A percentile compares a stretch with the other conserved stretches of the same genome.
phyloP scores from a whole-genome alignment of 2,113 vertebrate genomes.

The Anser brachyrhynchus region DNA sequence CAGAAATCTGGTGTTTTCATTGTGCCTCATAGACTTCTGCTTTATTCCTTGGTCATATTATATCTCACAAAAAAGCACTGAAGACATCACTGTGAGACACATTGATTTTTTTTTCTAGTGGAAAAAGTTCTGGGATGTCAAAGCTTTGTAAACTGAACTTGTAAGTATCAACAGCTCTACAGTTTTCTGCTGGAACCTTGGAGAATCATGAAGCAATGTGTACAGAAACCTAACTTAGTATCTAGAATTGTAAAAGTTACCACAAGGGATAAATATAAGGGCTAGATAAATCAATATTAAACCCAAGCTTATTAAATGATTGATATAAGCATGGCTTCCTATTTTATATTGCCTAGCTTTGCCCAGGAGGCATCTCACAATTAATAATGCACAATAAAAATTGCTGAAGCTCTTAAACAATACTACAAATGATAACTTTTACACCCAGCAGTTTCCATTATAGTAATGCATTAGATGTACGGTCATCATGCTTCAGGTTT shows the following conservation, averaged over 20 bases:
- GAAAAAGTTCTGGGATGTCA: background rate
- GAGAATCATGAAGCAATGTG: background rate
- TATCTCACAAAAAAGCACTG: background rate
- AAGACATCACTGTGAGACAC: background rate
- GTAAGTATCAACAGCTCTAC: background rate
- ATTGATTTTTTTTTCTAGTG: background rate
- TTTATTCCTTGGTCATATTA: no score
- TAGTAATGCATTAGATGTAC: background rate
- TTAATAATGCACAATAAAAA: conserved; percentile 38
- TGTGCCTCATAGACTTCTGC: no score
- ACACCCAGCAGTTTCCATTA: background rate
- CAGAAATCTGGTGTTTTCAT: background rate
- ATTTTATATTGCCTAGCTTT: background rate
- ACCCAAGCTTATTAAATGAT: conserved; percentile 9
- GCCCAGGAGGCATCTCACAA: background rate
- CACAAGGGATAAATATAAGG: background rate
- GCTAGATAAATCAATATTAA: conserved; percentile 5
- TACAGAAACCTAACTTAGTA: background rate
- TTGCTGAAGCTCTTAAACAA: conserved; percentile 26
- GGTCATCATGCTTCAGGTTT: background rate
- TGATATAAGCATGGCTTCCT: background rate
- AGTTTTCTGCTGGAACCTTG: background rate
- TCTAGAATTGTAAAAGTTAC: background rate
- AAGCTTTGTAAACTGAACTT: conserved; percentile 2
- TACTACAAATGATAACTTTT: conserved; percentile 26